Percentiles rank a stretch among this genome's conserved stretches.
Evolutionary conservation across 2,113 vertebrate species (phyloP).

Genomic region (Rhagologus leucostigma): DNA sequence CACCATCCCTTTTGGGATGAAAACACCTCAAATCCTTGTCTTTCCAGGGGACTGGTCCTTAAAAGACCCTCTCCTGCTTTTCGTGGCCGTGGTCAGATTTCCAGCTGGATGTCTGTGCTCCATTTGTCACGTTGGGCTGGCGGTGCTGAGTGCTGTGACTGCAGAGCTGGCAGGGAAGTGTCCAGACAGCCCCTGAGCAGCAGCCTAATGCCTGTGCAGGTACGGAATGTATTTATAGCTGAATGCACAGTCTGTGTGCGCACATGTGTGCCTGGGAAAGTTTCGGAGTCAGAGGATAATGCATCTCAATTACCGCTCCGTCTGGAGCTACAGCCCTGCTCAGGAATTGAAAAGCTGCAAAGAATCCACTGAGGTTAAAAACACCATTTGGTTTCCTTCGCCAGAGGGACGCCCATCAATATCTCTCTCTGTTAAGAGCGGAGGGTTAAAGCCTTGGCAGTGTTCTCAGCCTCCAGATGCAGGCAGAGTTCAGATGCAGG

Average conservation of each 20-base stretch:
- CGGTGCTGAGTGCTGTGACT: background rate
- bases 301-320: slow-evolving; percentile 51
- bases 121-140: background rate
- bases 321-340: slow-evolving; percentile 43
- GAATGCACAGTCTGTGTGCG: slow-evolving; percentile 55
- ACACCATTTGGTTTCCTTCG: slow-evolving; percentile 54
- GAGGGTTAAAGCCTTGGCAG: slow-evolving; percentile 51
- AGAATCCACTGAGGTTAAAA: slow-evolving; percentile 39
- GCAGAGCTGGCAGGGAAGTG: slow-evolving; percentile 29
- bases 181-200: slow-evolving; percentile 43
- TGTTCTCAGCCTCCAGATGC: slow-evolving; percentile 26
- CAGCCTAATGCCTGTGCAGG: slow-evolving; percentile 48
- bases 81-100: background rate
- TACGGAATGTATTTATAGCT: slow-evolving; percentile 59
- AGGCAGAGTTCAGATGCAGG: slow-evolving; percentile 18
- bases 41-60: background rate
- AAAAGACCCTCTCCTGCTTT: background rate
- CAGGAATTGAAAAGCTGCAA: slow-evolving; percentile 51
- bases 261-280: slow-evolving; percentile 61
- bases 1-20: background rate
- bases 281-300: slow-evolving; percentile 20
- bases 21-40: background rate
- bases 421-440: slow-evolving; percentile 45
- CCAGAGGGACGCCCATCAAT: slow-evolving; percentile 22
- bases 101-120: background rate